Conservation (phyloP, 64 coral and sea anemone species). For the Actinia equina region DNA sequence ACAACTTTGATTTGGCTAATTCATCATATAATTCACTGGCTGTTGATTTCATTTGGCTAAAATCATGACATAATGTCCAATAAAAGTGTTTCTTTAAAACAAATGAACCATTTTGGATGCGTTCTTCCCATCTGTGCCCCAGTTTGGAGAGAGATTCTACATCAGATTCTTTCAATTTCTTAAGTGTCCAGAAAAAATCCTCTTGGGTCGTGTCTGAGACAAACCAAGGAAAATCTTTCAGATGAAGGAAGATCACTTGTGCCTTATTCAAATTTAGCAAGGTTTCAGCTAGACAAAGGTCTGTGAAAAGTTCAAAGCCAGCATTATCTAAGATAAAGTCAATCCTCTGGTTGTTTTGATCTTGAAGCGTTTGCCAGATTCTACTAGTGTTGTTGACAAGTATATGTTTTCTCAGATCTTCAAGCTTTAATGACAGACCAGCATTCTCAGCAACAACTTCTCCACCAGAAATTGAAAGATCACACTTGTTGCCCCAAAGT, state of each 20-base stretch:
- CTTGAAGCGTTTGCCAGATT: slow-evolving; percentile 56
- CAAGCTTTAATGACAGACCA: slow-evolving; percentile 51
- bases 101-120: slow-evolving; percentile 74
- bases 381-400: slow-evolving; percentile 64
- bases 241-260: slow-evolving; percentile 63
- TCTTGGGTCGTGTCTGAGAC: slow-evolving; percentile 74
- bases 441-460: slow-evolving; percentile 49
- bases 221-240: slow-evolving; percentile 96
- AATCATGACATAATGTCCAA: slow-evolving; percentile 91
- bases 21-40: slow-evolving; percentile 68
- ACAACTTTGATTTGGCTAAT: slow-evolving; percentile 71
- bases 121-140: slow-evolving; percentile 58
- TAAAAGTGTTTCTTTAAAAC: slow-evolving; percentile 64
- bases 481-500: slow-evolving; percentile 97
- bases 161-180: slow-evolving; percentile 59
- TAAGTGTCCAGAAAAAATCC: slow-evolving; percentile 73
- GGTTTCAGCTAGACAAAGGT: slow-evolving; percentile 91
- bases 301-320: slow-evolving; percentile 94
- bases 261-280: slow-evolving; percentile 72
- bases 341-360: slow-evolving; percentile 32
- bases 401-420: slow-evolving; percentile 70
- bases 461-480: slow-evolving; percentile 90
- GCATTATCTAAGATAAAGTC: slow-evolving; percentile 99
- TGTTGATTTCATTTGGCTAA: slow-evolving; percentile 70
- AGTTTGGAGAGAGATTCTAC: slow-evolving; percentile 51